Percentiles rank a stretch among this genome's conserved stretches.
Conservation (phyloP, 2,888 invertebrate species). For the Nudaria mundana region DNA sequence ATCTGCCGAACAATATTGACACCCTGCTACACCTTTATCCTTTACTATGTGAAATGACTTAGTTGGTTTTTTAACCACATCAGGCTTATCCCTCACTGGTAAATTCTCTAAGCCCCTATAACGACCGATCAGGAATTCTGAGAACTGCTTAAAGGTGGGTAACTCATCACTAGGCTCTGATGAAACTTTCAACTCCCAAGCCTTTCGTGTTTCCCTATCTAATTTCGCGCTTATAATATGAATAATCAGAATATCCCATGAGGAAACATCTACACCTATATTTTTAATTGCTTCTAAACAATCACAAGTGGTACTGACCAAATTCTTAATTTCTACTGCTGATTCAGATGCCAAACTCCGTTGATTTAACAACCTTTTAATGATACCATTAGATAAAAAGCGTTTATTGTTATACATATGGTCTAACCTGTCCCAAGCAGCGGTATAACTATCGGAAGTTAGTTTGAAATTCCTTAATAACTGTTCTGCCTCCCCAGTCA, state of each 20-base stretch:
- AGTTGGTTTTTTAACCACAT: no score
- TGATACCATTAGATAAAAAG: slow-evolving; percentile 8
- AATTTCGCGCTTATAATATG: slow-evolving; percentile 1
- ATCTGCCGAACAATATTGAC: no score
- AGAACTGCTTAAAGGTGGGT: no score
- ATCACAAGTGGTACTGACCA: slow-evolving; percentile 8
- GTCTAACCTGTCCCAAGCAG: slow-evolving; percentile 9
- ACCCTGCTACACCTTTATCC: no score
- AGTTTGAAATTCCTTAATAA: no score
- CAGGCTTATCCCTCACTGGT: no score
- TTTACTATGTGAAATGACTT: no score
- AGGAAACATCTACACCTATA: slow-evolving; percentile 3
- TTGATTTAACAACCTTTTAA: slow-evolving; percentile 9
- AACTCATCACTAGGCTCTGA: not conserved
- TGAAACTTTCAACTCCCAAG: slow-evolving; percentile 8
- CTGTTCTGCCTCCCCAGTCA: no score
- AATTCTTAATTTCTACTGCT: slow-evolving; percentile 6
- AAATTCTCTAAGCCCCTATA: no score
- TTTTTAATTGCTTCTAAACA: slow-evolving; percentile 10
- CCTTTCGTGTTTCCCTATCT: slow-evolving; percentile 5
- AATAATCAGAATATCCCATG: slow-evolving; percentile 8
- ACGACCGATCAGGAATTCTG: no score
- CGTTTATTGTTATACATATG: slow-evolving; percentile 12
- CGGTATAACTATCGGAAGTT: slow-evolving; percentile 4
- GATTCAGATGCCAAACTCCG: slow-evolving; percentile 4